Percentiles rank a stretch among this genome's conserved stretches.
phyloP scores from a whole-genome alignment of 2,888 invertebrate genomes.

The Temnothorax rugatulus region DNA sequence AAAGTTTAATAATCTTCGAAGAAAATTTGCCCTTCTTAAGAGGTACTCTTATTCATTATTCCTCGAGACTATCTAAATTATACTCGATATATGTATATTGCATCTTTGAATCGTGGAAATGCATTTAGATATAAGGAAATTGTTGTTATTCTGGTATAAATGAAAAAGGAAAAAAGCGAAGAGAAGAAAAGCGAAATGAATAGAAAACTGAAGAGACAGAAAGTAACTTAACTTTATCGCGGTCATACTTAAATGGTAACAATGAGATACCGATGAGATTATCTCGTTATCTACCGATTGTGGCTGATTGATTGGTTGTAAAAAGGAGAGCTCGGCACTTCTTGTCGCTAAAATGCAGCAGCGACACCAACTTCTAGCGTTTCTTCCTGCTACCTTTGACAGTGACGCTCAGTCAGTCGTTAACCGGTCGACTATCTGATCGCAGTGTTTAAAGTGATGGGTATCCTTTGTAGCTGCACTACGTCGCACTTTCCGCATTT shows the following conservation, averaged over 20 bases:
- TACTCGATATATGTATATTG: no score
- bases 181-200: no score
- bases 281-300: neutral
- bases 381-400: neutral
- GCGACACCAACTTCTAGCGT: constrained; percentile 7
- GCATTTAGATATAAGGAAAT: no score
- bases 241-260: neutral
- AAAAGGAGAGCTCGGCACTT: neutral
- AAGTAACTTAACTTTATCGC: neutral
- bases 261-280: neutral
- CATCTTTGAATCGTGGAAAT: no score
- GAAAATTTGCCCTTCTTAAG: no score
- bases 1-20: neutral
- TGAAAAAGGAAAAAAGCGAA: no score
- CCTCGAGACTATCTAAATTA: no score
- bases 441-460: constrained; percentile 2
- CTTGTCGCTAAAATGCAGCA: constrained; percentile 1
- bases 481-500: neutral
- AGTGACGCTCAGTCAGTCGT: neutral
- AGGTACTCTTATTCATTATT: no score
- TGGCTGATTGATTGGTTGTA: neutral
- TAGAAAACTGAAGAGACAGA: neutral
- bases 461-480: neutral
- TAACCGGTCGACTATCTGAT: neutral
- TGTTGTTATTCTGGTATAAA: no score